Conservation (phyloP, 2,888 invertebrate species). For the Mactromeris polynyma region DNA sequence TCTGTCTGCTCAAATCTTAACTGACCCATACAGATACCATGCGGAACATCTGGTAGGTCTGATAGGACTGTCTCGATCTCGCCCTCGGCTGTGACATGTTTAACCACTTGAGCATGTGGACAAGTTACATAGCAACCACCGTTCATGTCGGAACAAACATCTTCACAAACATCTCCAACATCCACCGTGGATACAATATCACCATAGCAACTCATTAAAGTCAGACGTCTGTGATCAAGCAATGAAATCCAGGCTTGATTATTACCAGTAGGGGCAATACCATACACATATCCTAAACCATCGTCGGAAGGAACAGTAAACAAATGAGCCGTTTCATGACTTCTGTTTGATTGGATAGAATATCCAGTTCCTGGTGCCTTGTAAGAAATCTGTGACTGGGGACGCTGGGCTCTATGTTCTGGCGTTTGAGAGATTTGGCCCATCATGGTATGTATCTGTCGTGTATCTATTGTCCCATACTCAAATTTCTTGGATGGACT, state of each 20-base stretch:
- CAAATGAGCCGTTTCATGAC: neutral
- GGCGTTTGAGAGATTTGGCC: constrained; percentile 22
- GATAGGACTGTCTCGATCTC: constrained; percentile 25
- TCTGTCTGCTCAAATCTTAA: neutral
- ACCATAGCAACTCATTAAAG: constrained; percentile 42
- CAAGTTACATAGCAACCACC: constrained; percentile 62
- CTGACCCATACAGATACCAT: constrained; percentile 43
- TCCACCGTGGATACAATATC: constrained; percentile 36
- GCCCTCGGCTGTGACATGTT: constrained; percentile 34
- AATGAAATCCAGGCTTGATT: constrained; percentile 54
- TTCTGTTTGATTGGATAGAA: neutral
- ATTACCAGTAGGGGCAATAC: constrained; percentile 50
- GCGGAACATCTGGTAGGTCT: constrained; percentile 43
- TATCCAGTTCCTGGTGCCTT: neutral
- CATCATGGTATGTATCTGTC: constrained; percentile 35
- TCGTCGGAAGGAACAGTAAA: constrained; percentile 39
- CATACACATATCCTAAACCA: constrained; percentile 60
- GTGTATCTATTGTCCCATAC: constrained; percentile 18
- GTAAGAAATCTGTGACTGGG: neutral
- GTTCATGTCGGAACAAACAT: constrained; percentile 43
- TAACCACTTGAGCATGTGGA: constrained; percentile 43
- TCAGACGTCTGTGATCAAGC: constrained; percentile 48
- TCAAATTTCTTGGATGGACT: constrained; percentile 37
- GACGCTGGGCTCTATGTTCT: neutral
- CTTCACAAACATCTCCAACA: constrained; percentile 52